A percentile compares a stretch with the other conserved stretches of the same genome.
Conservation (phyloP, 1,140 invertebrate genomes). For the Rhagoletis pomonella region DNA sequence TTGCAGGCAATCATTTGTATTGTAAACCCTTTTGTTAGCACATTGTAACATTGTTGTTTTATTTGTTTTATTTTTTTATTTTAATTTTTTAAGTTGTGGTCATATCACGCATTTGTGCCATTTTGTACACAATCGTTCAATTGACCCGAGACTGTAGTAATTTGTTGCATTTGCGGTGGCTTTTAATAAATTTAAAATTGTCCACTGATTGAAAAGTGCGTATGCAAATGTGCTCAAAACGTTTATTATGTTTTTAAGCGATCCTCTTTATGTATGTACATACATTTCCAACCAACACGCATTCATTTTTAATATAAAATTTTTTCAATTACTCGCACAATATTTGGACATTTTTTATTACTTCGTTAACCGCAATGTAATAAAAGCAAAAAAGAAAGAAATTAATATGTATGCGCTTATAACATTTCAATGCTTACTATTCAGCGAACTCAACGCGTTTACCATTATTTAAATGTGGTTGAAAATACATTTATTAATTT, state of each 20-base stretch:
- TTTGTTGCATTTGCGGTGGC: constrained; percentile 33
- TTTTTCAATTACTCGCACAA: neutral
- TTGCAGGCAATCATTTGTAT: constrained; percentile 9
- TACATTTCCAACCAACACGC: neutral
- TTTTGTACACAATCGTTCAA: constrained; percentile 18
- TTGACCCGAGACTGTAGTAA: neutral
- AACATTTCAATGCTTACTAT: neutral
- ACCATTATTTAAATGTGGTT: constrained; percentile 24
- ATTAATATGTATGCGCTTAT: neutral
- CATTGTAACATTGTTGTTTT: constrained; percentile 20
- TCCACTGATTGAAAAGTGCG: constrained; percentile 15
- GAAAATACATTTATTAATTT: constrained; percentile 45
- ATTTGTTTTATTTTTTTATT: neutral
- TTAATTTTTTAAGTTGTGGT: neutral
- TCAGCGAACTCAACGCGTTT: neutral
- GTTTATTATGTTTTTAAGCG: neutral
- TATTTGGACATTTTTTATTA: neutral
- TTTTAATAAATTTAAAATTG: constrained; percentile 49
- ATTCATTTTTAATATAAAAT: neutral
- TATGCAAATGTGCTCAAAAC: neutral
- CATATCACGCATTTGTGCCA: constrained; percentile 34
- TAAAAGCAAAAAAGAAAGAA: neutral
- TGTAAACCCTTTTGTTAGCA: neutral
- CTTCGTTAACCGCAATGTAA: neutral
- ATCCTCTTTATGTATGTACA: neutral